Conservation (phyloP, 2,888 invertebrate species). For the Zelleria hepariella region DNA sequence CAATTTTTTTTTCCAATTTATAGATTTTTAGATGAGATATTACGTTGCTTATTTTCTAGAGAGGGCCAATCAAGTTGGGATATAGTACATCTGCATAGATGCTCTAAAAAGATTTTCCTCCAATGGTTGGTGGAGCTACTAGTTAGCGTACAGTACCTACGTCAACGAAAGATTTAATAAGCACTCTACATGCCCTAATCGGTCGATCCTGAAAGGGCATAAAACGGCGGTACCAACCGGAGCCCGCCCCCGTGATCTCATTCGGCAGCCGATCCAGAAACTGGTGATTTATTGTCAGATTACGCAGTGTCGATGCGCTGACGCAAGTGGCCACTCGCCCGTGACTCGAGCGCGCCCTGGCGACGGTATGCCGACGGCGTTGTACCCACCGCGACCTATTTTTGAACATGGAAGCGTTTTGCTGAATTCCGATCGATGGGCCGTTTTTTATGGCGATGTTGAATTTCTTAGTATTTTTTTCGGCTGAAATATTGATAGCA, state of each 20-base stretch:
- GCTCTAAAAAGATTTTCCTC: no score
- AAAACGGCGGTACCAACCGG: not conserved
- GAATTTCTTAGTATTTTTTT: no score
- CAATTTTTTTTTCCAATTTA: no score
- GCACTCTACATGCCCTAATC: not conserved
- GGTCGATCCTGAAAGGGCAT: not conserved
- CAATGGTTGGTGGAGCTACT: no score
- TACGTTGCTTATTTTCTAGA: no score
- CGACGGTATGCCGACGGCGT: slow-evolving; percentile 34
- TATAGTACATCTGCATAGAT: no score
- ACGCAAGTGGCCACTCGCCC: slow-evolving; percentile 60
- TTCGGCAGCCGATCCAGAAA: slow-evolving; percentile 40
- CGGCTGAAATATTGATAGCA: no score
- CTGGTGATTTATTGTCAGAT: slow-evolving; percentile 56
- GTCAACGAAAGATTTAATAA: not conserved
- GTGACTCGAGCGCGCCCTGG: slow-evolving; percentile 64
- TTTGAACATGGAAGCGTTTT: slow-evolving; percentile 37
- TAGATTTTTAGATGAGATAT: no score
- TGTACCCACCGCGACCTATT: slow-evolving; percentile 38
- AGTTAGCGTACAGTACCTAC: no score
- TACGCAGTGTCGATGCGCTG: slow-evolving; percentile 47
- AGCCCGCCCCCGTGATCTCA: slow-evolving; percentile 49
- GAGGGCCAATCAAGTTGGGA: no score
- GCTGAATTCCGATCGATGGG: slow-evolving; percentile 22
- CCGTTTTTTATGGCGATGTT: not conserved